phyloP scores from a whole-genome alignment of 2,113 vertebrate genomes.

The Chascanopsetta lugubris region DNA sequence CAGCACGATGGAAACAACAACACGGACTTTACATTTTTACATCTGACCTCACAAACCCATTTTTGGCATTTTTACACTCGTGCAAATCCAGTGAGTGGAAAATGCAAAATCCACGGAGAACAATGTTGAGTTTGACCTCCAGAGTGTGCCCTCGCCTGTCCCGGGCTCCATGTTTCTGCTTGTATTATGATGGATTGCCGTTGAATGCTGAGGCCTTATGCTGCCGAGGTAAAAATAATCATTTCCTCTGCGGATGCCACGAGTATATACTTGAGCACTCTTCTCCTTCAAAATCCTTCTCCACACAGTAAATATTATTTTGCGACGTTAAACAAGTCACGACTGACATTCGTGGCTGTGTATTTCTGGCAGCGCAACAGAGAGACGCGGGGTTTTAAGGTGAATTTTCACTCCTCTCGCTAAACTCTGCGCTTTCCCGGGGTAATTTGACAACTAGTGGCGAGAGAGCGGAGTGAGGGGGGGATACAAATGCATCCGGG shows the following conservation, averaged over 20 bases:
- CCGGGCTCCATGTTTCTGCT: no score
- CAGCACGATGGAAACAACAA: no score
- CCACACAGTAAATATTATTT: background rate
- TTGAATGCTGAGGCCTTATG: no score
- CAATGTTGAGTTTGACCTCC: background rate
- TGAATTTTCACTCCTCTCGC: background rate
- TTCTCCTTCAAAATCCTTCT: background rate
- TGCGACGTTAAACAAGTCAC: background rate
- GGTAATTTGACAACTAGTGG: conserved; percentile 47
- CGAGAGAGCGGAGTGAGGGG: conserved; percentile 2
- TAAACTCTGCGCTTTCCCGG: background rate
- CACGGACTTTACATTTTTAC: background rate
- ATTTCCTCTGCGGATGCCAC: background rate
- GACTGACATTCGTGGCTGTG: background rate
- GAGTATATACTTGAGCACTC: no score
- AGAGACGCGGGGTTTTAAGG: background rate
- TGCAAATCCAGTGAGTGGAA: background rate
- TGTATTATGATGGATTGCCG: no score
- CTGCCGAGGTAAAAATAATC: background rate
- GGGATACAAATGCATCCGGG: conserved; percentile 16
- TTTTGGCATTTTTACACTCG: conserved; percentile 1
- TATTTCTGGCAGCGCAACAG: background rate
- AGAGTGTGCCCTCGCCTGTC: no score
- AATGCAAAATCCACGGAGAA: background rate
- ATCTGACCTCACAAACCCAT: background rate